phyloP scores from a whole-genome alignment of 2,113 vertebrate species.

The Ardeotis arabs region DNA sequence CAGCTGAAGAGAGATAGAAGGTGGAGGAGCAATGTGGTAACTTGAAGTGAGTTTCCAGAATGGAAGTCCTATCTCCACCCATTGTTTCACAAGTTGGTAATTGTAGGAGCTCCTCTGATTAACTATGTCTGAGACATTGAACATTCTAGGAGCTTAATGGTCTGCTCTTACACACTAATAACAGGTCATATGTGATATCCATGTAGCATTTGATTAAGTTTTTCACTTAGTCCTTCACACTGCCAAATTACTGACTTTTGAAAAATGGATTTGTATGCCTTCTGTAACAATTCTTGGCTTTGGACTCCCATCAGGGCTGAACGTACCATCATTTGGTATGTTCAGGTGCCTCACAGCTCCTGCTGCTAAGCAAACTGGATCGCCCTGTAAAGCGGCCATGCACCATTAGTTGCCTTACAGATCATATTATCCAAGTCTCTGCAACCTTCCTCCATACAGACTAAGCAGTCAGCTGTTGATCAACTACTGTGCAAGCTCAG shows the following conservation, averaged over 20 bases:
- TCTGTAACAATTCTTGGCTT: not conserved
- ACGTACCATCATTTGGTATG: not conserved
- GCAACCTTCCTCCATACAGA: not conserved
- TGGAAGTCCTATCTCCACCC: not conserved
- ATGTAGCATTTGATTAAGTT: not conserved
- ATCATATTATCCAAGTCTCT: not conserved
- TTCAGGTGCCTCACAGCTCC: not conserved
- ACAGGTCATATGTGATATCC: not conserved
- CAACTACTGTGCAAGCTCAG: not conserved
- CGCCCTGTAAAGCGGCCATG: not conserved
- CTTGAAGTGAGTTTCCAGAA: not conserved
- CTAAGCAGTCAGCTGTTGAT: not conserved
- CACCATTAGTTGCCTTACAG: not conserved
- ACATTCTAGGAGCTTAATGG: not conserved
- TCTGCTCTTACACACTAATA: not conserved
- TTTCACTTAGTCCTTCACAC: not conserved
- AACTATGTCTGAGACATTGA: not conserved
- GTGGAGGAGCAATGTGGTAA: not conserved
- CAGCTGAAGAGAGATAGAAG: not conserved
- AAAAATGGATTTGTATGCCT: not conserved
- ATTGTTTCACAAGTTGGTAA: conserved; percentile 18
- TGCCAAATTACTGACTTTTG: not conserved
- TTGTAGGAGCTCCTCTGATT: not conserved
- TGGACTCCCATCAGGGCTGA: not conserved
- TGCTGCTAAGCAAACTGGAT: not conserved